phyloP scores from a whole-genome alignment of 2,797 vertebrate genomes.

The Chelon labrosus region DNA sequence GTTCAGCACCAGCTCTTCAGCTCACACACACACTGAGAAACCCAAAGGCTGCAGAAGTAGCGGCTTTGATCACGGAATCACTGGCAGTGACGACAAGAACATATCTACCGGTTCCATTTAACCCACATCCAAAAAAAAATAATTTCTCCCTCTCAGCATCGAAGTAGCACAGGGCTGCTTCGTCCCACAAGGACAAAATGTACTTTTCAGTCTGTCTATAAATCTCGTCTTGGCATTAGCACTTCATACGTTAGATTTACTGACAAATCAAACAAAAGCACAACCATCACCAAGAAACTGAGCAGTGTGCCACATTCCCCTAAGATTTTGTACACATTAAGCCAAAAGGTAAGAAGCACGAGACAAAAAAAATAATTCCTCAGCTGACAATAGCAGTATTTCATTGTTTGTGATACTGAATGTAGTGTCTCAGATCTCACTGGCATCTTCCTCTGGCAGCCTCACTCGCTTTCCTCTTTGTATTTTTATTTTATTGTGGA shows the following conservation, averaged over 20 bases:
- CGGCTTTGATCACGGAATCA: slow-evolving; percentile 73
- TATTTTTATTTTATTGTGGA: slow-evolving; percentile 84
- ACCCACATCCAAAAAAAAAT: slow-evolving; percentile 64
- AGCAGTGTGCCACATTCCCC: slow-evolving; percentile 47
- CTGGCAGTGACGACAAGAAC: slow-evolving; percentile 64
- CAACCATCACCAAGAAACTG: slow-evolving; percentile 53
- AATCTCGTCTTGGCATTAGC: slow-evolving; percentile 50
- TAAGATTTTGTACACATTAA: slow-evolving; percentile 65
- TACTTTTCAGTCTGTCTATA: slow-evolving; percentile 41
- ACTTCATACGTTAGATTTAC: slow-evolving; percentile 57
- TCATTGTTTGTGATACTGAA: slow-evolving; percentile 78
- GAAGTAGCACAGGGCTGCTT: slow-evolving; percentile 50
- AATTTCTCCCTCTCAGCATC: slow-evolving; percentile 42
- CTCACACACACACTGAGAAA: slow-evolving; percentile 65
- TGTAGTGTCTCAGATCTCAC: slow-evolving; percentile 80
- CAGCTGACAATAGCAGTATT: slow-evolving; percentile 67
- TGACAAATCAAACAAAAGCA: slow-evolving; percentile 64
- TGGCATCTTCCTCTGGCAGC: slow-evolving; percentile 82
- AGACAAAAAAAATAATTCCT: slow-evolving; percentile 55
- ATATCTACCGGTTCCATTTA: slow-evolving; percentile 65
- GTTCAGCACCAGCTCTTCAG: slow-evolving; percentile 75
- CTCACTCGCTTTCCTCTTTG: slow-evolving; percentile 71
- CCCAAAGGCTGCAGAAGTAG: slow-evolving; percentile 66
- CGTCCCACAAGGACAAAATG: slow-evolving; percentile 30
- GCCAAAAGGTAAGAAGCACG: slow-evolving; percentile 76